These are phyloP conservation scores for Frankliniella intonsa DNA, from an alignment of 2,888 invertebrate species.

Conservation along the genomic window DNA sequence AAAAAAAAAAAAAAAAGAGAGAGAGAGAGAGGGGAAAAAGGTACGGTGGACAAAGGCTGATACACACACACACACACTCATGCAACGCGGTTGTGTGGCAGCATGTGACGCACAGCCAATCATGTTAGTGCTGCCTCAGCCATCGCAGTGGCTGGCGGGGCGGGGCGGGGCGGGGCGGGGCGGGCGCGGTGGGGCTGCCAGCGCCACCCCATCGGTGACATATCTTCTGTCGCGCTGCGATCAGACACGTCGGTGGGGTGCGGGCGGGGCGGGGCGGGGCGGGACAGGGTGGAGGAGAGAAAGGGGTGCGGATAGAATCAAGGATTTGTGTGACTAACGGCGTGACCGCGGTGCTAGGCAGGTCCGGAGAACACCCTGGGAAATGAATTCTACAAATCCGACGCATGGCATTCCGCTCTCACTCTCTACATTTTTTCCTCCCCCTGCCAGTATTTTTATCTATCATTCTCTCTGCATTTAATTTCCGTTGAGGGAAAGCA, in stretches of 20 bases:
- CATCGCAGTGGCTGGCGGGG: neutral
- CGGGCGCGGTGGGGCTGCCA: too few relatives aligned
- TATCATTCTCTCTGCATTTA: too few relatives aligned
- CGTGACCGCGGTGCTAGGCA: neutral
- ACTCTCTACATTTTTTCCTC: too few relatives aligned
- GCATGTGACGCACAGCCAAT: constrained; percentile 15
- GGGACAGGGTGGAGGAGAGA: neutral
- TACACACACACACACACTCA: neutral
- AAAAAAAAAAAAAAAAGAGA: too few relatives aligned
- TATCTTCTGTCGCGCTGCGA: neutral
- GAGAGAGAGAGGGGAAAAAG: too few relatives aligned
- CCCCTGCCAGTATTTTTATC: too few relatives aligned
- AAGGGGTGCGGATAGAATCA: neutral
- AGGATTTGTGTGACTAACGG: neutral
- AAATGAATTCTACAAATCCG: too few relatives aligned
- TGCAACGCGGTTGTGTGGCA: too few relatives aligned
- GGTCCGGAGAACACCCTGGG: neutral
- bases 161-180: neutral
- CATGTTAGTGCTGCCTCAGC: neutral
- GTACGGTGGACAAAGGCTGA: too few relatives aligned
- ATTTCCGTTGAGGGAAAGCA: too few relatives aligned
- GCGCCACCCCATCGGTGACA: neutral
- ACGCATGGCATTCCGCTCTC: too few relatives aligned
- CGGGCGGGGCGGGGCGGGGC: neutral
- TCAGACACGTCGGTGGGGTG: neutral